phyloP scores from a whole-genome alignment of 2,797 vertebrate genomes.

The Pipistrellus nathusii region DNA sequence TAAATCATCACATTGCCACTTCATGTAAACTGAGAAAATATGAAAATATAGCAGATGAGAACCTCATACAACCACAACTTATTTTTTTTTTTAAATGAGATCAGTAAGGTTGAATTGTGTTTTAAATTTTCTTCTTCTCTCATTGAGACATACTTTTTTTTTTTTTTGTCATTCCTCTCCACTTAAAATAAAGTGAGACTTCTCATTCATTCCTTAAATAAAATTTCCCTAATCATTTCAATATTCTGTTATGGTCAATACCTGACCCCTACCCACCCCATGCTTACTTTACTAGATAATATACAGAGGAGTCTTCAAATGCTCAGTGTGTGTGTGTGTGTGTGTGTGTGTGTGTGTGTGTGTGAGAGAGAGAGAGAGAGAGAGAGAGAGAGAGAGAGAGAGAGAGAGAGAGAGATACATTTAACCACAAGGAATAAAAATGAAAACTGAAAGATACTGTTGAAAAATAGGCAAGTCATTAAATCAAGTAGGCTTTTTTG shows the following conservation, averaged over 20 bases:
- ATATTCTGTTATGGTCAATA: not conserved
- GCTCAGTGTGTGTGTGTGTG: not conserved
- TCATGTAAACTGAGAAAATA: not conserved
- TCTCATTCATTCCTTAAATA: constrained; percentile 30
- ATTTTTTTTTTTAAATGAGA: constrained; percentile 40
- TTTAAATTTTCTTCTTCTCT: constrained; percentile 63
- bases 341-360: not conserved
- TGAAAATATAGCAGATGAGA: not conserved
- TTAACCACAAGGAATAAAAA: constrained; percentile 21
- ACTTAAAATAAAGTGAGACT: constrained; percentile 18
- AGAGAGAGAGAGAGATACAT: not conserved
- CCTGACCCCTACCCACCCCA: not conserved
- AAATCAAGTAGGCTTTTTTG: constrained; percentile 49
- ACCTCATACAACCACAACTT: not conserved
- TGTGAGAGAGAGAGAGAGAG: not conserved
- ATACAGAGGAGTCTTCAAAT: not conserved
- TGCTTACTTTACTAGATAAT: not conserved
- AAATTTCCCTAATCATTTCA: constrained; percentile 38
- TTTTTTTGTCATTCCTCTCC: not conserved
- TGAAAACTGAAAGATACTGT: not conserved
- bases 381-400: too few relatives aligned
- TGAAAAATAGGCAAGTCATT: constrained; percentile 21
- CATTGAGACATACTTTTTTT: not conserved
- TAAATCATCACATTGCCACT: constrained; percentile 13
- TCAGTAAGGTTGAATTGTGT: not conserved